Evolutionary conservation across 2,888 invertebrate genomes (phyloP), one percentile per base, ranked within the genome.

Genomic region (Hirtodrosophila alboralis): DNA sequence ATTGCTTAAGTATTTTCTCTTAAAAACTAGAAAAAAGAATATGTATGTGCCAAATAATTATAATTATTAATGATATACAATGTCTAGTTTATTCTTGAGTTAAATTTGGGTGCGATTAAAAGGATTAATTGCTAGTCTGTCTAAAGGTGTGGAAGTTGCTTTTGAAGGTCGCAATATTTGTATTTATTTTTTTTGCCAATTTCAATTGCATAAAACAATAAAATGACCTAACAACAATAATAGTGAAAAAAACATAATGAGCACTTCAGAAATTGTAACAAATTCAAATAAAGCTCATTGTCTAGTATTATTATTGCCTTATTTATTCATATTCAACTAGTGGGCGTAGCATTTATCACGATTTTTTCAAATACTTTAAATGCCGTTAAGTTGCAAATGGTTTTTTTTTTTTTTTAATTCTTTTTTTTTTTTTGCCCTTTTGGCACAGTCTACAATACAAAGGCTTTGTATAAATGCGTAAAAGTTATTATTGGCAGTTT

Each of bases 281-380:
- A 72, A 63, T 44, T 67, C 34, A 37, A 44, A 58, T 27, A 38
- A 14, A 45, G 21, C 43, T 47, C 51, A 36, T 57, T 48, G 54
- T 43, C 9, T 34, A 44, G 45, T 59, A 44, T 52, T 64, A 54
- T 58, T 69, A 64, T 71, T 67, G 56, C 51, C 56, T 56, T 67
- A 67, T 74, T 76, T 52, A 58, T 53, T 63, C 34, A 59, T 52
- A 58, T 53, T 63, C 34, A 59, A 60, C 37, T 43, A 6, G 84
- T 84, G 79, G 84, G 79, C 84, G 79, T 84, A 80, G 58, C 79
- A 45, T 63, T 59, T 70, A 80, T 75, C 79, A 84, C 81, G 78
- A 84, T 61, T 75, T 61, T 75, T 45, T 54, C 75, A 78, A 77
- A 77, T 73, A 66, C 60, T 71, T 67, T 62, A 57, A 69, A 73